Evolutionary conservation across 2,888 invertebrate genomes (phyloP).

Genomic region (Leptarthrus brevirostris): DNA sequence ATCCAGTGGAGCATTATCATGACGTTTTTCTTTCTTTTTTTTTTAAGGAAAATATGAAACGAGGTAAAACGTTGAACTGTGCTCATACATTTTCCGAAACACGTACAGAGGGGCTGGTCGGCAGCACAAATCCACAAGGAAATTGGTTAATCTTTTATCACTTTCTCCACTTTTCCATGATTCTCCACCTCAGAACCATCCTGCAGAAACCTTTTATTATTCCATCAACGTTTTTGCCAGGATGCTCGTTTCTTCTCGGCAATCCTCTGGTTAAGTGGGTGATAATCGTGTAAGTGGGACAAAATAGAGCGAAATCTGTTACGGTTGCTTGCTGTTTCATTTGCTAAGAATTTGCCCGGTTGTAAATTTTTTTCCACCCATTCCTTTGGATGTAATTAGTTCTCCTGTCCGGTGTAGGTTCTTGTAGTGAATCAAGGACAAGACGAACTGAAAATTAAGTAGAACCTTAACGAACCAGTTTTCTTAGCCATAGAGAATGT

Average conservation of each 20-base stretch:
- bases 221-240: constrained; percentile 52
- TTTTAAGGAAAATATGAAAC: constrained; percentile 19
- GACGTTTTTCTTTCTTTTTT: constrained; percentile 10
- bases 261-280: constrained; percentile 52
- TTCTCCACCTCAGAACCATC: constrained; percentile 23
- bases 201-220: constrained; percentile 51
- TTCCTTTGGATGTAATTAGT: constrained; percentile 26
- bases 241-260: constrained; percentile 46
- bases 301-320: constrained; percentile 51
- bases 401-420: constrained; percentile 14
- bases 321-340: constrained; percentile 42
- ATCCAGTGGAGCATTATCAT: background rate
- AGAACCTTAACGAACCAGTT: constrained; percentile 23
- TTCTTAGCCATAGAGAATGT: constrained; percentile 16
- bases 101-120: constrained; percentile 31
- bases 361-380: constrained; percentile 24
- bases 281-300: constrained; percentile 54
- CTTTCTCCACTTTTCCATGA: constrained; percentile 43
- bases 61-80: constrained; percentile 22
- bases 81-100: constrained; percentile 47
- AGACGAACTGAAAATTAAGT: constrained; percentile 34
- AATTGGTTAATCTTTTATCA: constrained; percentile 53
- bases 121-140: constrained; percentile 48
- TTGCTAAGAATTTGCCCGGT: constrained; percentile 35
- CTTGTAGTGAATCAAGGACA: constrained; percentile 24